These are phyloP conservation scores for Ambastaia sidthimunki DNA, from an alignment of 2,797 vertebrate species.

Conservation along the genomic window DNA sequence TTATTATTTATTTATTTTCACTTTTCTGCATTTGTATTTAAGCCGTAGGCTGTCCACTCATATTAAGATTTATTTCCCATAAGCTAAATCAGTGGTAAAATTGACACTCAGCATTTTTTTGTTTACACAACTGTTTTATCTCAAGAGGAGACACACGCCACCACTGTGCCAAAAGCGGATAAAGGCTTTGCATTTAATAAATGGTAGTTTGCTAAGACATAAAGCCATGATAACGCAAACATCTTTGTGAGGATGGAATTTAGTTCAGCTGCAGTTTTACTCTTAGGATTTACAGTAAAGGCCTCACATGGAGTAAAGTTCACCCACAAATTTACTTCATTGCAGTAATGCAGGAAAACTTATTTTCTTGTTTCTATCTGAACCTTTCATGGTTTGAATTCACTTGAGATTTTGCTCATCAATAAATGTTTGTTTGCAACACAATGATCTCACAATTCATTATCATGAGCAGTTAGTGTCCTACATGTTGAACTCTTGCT, in stretches of 20 bases:
- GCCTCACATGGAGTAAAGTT: slow-evolving; percentile 13
- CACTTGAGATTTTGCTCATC: background rate
- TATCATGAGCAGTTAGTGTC: slow-evolving; percentile 3
- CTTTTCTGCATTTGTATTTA: slow-evolving; percentile 71
- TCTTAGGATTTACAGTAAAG: slow-evolving; percentile 32
- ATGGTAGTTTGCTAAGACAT: slow-evolving; percentile 74
- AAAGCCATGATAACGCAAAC: slow-evolving; percentile 72
- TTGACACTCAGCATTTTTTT: slow-evolving; percentile 77
- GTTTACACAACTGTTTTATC: slow-evolving; percentile 74
- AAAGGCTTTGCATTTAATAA: slow-evolving; percentile 77
- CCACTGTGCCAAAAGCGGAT: slow-evolving; percentile 69
- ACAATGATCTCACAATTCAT: background rate
- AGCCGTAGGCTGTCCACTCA: slow-evolving; percentile 75
- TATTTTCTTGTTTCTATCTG: slow-evolving; percentile 37
- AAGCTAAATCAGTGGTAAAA: slow-evolving; percentile 78
- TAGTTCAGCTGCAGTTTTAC: slow-evolving; percentile 70
- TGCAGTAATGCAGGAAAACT: slow-evolving; percentile 28
- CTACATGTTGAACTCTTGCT: background rate
- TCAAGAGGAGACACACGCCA: slow-evolving; percentile 73
- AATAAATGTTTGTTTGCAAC: background rate
- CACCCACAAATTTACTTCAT: slow-evolving; percentile 20
- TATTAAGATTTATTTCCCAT: slow-evolving; percentile 74
- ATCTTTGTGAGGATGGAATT: slow-evolving; percentile 74
- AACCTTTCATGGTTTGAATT: background rate
- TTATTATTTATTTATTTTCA: slow-evolving; percentile 63